phyloP scores from a whole-genome alignment of 1,140 invertebrate species.

The Hylaeus volcanicus region DNA sequence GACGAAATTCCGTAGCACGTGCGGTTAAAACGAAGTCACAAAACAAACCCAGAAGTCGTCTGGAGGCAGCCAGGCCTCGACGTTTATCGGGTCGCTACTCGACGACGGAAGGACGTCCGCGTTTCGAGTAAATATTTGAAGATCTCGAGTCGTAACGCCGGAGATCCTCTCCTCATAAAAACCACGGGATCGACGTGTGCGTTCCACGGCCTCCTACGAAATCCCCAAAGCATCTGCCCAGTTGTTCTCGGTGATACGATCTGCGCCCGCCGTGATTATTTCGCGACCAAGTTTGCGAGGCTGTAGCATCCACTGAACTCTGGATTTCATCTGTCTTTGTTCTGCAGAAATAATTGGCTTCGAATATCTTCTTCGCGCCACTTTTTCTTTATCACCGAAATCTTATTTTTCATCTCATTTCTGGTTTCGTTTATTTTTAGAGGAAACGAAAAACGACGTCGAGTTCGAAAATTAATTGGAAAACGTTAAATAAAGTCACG shows the following conservation, averaged over 20 bases:
- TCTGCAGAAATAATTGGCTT: background rate
- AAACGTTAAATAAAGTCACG: too few species aligned
- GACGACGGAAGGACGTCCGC: constrained; percentile 74
- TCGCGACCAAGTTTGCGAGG: background rate
- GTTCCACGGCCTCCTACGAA: constrained; percentile 54
- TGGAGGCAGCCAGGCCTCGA: constrained; percentile 61
- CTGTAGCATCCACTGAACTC: background rate
- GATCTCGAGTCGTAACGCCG: constrained; percentile 64
- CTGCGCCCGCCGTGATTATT: background rate
- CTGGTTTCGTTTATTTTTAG: too few species aligned
- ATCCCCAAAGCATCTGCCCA: constrained; percentile 51
- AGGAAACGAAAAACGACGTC: too few species aligned
- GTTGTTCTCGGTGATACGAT: background rate
- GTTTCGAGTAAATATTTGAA: constrained; percentile 75
- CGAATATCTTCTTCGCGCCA: background rate
- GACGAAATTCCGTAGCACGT: constrained; percentile 73
- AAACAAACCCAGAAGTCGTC: constrained; percentile 68
- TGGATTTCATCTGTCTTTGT: too few species aligned
- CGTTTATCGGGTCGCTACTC: constrained; percentile 67
- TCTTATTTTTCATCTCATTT: too few species aligned
- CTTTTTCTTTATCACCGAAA: background rate
- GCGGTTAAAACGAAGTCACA: constrained; percentile 65
- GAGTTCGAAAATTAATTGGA: too few species aligned
- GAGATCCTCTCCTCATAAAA: constrained; percentile 68
- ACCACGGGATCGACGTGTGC: constrained; percentile 66